Evolutionary conservation across 2,113 vertebrate genomes (phyloP).

Genomic region (Etheostoma spectabile): DNA sequence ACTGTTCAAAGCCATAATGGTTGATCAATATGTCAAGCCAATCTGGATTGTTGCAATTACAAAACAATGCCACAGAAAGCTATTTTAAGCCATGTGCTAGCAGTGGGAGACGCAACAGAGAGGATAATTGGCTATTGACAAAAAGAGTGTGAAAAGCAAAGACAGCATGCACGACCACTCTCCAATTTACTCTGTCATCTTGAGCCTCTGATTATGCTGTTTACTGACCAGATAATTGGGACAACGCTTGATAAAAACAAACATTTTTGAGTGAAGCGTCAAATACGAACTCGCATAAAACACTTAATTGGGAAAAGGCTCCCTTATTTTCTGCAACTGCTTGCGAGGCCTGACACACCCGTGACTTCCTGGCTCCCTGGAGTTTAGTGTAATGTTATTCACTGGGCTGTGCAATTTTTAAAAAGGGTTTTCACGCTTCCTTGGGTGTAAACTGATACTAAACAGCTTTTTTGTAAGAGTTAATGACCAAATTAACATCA

Average conservation of each 20-base stretch:
- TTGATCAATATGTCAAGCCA: slow-evolving; percentile 76
- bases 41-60: slow-evolving; percentile 79
- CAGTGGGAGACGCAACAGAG: slow-evolving; percentile 66
- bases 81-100: slow-evolving; percentile 73
- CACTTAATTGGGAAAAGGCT: slow-evolving; percentile 47
- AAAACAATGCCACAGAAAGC: slow-evolving; percentile 71
- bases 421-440: slow-evolving; percentile 37
- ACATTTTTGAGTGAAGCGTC: slow-evolving; percentile 58
- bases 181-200: slow-evolving; percentile 80
- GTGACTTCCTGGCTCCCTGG: slow-evolving; percentile 46
- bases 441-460: slow-evolving; percentile 47
- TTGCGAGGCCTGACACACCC: slow-evolving; percentile 27
- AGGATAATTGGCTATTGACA: slow-evolving; percentile 85
- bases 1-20: slow-evolving; percentile 57
- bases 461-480: slow-evolving; percentile 58
- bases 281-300: slow-evolving; percentile 45
- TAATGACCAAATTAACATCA: slow-evolving; percentile 47
- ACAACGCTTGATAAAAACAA: slow-evolving; percentile 72
- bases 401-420: slow-evolving; percentile 35
- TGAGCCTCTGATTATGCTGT: slow-evolving; percentile 80
- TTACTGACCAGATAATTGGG: slow-evolving; percentile 80
- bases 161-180: slow-evolving; percentile 65
- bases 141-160: slow-evolving; percentile 76
- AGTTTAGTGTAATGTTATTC: slow-evolving; percentile 53
- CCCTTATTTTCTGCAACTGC: slow-evolving; percentile 14